Evolutionary conservation across 2,797 vertebrate genomes (phyloP), one percentile per base, ranked within the genome.

Genomic region (Sebastolobus alascanus): DNA sequence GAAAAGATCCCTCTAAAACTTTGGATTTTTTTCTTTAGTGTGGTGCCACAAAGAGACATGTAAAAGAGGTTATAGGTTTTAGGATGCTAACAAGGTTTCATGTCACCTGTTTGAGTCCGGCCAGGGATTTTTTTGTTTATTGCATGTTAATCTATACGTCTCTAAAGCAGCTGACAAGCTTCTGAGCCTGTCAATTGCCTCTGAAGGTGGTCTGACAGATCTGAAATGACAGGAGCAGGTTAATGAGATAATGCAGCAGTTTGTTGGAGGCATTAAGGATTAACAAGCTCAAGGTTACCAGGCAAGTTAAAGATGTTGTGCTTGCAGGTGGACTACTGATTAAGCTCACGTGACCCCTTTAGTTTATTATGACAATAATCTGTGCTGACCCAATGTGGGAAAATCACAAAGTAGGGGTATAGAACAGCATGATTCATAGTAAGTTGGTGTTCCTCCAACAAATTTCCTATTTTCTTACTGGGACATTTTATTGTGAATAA

Each of bases 201-300:
- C 46, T 67, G 38, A 54, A 54, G 61, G 72, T 25, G 55, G 37
- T 61, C 63, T 67, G 75, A 81, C 31, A 50, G 59, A 69, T 43
- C 8, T 63, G 68, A 58, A 68, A 37, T 59, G 80, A 85, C 84
- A 64, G 22, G 40, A 79, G 68, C n/a, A 54, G 71, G 54, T 80
- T 86, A 74, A 70, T 63, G 55, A 61, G 77, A 73, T 77, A 37
- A 69, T 20, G 68, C 68, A 68, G 50, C 9, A 18, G 37, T 54
- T 59, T 55, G 68, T 63, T 67, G n/a, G 25, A 65, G 35, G 73
- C 43, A 67, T 83, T 67, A 75, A 46, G 64, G 72, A 73, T 60
- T 80, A 77, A 73, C 65, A 40, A 69, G 78, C 33, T 80, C 64
- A 40, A n/a, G 27, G 8, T 61, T 61, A 68, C 33, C 64, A n/a